phyloP scores from a whole-genome alignment of 2,888 invertebrate genomes.

The Brachynemurus nebulosus region DNA sequence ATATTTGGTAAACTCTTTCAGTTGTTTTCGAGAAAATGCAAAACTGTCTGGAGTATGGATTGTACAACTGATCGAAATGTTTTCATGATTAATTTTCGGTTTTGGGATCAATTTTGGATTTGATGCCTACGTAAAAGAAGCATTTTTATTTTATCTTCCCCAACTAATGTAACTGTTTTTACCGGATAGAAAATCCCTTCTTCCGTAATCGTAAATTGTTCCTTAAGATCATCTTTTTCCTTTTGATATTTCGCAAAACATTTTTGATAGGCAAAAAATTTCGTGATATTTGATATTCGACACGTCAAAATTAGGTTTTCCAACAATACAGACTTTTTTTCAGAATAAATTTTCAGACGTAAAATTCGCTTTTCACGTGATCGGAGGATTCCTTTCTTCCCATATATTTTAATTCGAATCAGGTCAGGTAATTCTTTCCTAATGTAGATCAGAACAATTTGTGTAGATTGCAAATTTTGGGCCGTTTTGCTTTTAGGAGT shows the following conservation, averaged over 20 bases:
- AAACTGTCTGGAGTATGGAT: too few species aligned
- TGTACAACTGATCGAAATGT: too few species aligned
- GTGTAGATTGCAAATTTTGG: too few species aligned
- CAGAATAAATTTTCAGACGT: slow-evolving; percentile 25
- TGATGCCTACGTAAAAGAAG: too few species aligned
- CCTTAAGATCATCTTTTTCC: slow-evolving; percentile 22
- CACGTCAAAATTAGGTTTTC: slow-evolving; percentile 26
- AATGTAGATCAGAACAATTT: background rate
- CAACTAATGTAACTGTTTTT: slow-evolving; percentile 12
- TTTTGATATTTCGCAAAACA: slow-evolving; percentile 22
- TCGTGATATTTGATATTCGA: slow-evolving; percentile 28
- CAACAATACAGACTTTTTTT: slow-evolving; percentile 25
- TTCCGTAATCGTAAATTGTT: slow-evolving; percentile 31
- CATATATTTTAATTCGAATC: slow-evolving; percentile 21
- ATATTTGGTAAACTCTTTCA: too few species aligned
- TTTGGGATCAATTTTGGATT: too few species aligned
- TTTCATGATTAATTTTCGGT: too few species aligned
- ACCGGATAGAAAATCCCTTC: slow-evolving; percentile 26
- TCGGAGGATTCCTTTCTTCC: slow-evolving; percentile 27
- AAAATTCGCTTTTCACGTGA: slow-evolving; percentile 28
- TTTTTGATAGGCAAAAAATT: slow-evolving; percentile 26
- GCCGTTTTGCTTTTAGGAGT: too few species aligned
- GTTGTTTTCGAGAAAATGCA: too few species aligned
- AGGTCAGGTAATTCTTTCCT: slow-evolving; percentile 24
- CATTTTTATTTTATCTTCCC: too few species aligned